phyloP scores from a whole-genome alignment of 2,888 invertebrate species.

The Chaitophorus viminalis region DNA sequence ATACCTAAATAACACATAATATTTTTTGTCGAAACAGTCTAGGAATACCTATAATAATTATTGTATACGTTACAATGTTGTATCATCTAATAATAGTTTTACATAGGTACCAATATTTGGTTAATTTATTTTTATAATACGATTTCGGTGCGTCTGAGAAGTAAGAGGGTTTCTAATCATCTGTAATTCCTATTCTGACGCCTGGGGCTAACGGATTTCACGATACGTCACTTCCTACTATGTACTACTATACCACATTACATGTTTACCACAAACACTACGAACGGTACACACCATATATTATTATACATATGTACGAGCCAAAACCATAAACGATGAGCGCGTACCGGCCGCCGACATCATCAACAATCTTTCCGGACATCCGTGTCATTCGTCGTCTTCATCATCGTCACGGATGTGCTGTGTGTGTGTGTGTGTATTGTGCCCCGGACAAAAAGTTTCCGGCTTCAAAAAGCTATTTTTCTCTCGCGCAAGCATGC shows the following conservation, averaged over 20 bases:
- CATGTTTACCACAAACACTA: background rate
- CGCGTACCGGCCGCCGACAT: background rate
- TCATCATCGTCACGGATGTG: background rate
- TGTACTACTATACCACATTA: background rate
- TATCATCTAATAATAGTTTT: too few relatives aligned
- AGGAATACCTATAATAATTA: too few relatives aligned
- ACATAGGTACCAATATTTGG: too few relatives aligned
- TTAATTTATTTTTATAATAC: too few relatives aligned
- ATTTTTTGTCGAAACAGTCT: too few relatives aligned
- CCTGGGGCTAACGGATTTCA: too few relatives aligned
- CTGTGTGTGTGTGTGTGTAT: background rate
- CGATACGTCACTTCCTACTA: background rate
- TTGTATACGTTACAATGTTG: too few relatives aligned
- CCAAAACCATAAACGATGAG: background rate
- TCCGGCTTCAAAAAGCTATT: constrained; percentile 33
- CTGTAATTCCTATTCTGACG: too few relatives aligned
- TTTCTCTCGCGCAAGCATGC: background rate
- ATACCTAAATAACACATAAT: too few relatives aligned
- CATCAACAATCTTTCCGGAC: constrained; percentile 50
- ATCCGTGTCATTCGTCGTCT: constrained; percentile 47
- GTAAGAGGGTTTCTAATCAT: too few relatives aligned
- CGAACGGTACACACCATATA: background rate
- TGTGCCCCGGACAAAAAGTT: constrained; percentile 22
- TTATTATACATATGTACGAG: background rate
- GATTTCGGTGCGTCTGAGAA: too few relatives aligned